Evolutionary conservation across 2,888 invertebrate species (phyloP), one percentile per base, ranked within the genome.

Genomic region (Phanerotoma sp.): DNA sequence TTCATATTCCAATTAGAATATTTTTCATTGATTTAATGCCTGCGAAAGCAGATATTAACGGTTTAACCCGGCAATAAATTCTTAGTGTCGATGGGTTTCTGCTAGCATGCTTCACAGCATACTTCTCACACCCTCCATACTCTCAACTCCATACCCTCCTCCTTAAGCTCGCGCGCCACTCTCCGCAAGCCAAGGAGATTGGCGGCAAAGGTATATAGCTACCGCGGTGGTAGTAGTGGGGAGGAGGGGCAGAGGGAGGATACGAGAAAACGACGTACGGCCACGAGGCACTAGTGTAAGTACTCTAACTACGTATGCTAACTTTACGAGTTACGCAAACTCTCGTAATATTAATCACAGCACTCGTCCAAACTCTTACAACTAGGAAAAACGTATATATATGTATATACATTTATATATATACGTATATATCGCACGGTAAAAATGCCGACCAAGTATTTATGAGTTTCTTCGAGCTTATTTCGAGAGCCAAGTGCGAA

Each of bases 1-100:
- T 76, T 75, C 76, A 75, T 75, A 74, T 75, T 74, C 75, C 75
- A 77, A 77, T 76, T 76, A 76, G 76, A 71, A 75, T 74, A 75
- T 75, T 76, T 75, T 68, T 66, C 74, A 73, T 74, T 77, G 76
- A 77, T 77, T 77, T 77, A 76, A 68, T 64, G 69, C 70, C 66
- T 61, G 32, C 62, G 67, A 66, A 66, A 66, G 73, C 71, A 69
- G 71, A 72, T 73, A 75, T 75, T 76, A 77, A 75, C 75, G 74
- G 69, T 70, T 71, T 70, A 70, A 70, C 69, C 66, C 65, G 62
- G 58, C 74, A 66, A 76, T 76, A 77, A 76, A 77, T 77, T 74
- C 62, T 62, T 66, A 56, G 67, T 68, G 73, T 70, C 75, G 71
- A 75, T 72, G 63, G 62, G 62, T 50, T 50, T 55, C 53, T 22